A percentile compares a stretch with the other conserved stretches of the same genome.
Conservation (phyloP, 2,113 vertebrate species). For the Anolis carolinensis region DNA sequence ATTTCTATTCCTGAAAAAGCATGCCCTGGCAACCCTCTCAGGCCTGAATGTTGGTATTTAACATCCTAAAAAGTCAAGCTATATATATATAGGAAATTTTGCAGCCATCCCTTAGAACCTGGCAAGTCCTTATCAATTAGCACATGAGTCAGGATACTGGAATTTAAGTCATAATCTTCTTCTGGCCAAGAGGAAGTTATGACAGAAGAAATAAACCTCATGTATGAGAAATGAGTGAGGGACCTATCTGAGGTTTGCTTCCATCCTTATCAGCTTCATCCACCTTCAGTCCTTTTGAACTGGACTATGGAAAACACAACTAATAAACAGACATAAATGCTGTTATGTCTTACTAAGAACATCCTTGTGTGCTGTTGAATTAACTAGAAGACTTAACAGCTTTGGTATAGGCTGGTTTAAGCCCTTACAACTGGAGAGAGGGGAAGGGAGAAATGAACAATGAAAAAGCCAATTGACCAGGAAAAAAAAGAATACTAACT, state of each 20-base stretch:
- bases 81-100: conserved; percentile 29
- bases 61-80: not conserved
- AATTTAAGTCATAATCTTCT: not conserved
- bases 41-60: not conserved
- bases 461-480: not conserved
- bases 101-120: conserved; percentile 17
- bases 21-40: not conserved
- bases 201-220: conserved; percentile 30
- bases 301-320: conserved; percentile 27
- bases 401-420: not conserved
- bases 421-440: not conserved
- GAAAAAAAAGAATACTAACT: too few species aligned
- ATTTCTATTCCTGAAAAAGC: not conserved
- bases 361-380: not conserved
- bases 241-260: conserved; percentile 37
- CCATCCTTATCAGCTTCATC: conserved; percentile 20
- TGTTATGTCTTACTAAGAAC: conserved; percentile 31
- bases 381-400: not conserved
- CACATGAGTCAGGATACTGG: conserved; percentile 25
- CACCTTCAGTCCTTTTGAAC: conserved; percentile 26
- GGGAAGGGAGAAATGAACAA: not conserved
- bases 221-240: conserved; percentile 26
- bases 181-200: conserved; percentile 13
- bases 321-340: conserved; percentile 24
- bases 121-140: conserved; percentile 29